phyloP scores from a whole-genome alignment of 2,113 vertebrate genomes.

The Meriones unguiculatus region DNA sequence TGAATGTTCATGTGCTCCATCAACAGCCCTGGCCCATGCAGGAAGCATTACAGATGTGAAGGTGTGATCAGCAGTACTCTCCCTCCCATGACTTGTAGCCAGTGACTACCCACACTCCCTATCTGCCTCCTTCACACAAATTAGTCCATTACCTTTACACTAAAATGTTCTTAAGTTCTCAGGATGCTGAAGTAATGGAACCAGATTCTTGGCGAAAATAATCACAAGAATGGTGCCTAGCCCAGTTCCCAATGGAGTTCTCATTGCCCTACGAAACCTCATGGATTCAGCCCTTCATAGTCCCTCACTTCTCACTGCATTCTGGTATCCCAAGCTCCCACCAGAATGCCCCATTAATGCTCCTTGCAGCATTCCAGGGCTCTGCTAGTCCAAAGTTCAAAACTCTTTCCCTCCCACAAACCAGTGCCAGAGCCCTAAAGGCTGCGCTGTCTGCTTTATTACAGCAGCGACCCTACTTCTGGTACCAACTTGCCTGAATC shows the following conservation, averaged over 20 bases:
- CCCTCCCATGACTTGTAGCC: too few species aligned
- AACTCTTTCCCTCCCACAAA: not conserved
- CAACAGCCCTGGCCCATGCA: not conserved
- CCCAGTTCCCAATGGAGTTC: not conserved
- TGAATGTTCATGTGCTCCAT: not conserved
- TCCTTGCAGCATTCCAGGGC: not conserved
- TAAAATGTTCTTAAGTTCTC: not conserved
- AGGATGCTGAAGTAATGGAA: not conserved
- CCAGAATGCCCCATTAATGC: not conserved
- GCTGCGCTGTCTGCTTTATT: not conserved
- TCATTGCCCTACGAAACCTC: not conserved
- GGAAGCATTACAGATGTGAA: not conserved
- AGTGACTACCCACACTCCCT: not conserved
- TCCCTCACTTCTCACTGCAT: not conserved
- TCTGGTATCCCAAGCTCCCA: not conserved
- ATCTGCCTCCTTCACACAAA: not conserved
- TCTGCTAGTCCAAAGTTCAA: not conserved
- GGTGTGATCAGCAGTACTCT: not conserved
- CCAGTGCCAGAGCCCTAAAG: too few species aligned
- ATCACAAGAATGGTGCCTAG: not conserved
- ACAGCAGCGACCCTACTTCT: not conserved
- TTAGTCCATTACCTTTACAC: not conserved
- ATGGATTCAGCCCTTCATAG: too few species aligned
- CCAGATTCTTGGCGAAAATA: not conserved
- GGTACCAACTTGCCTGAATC: not conserved